Base-by-base conservation (phyloP, 2,797 vertebrate species). In the Gymnodraco acuticeps region DNA sequence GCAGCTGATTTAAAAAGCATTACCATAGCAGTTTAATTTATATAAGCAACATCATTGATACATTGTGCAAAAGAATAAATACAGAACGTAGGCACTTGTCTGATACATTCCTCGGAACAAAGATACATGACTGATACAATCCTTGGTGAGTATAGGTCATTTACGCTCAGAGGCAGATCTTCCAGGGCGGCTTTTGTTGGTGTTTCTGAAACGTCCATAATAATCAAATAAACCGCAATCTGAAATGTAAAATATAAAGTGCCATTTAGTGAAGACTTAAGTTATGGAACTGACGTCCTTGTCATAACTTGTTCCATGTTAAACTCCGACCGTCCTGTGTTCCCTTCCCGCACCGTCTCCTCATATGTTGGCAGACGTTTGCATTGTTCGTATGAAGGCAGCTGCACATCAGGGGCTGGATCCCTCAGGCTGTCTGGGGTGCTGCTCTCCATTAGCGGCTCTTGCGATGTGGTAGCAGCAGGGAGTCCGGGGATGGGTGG, bases 341-440 rank as follows among this genome's bases (percentile, higher is more conserved):
- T 50, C 10, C 51, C 75, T 1, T 80, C 80, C 59, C 75, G 70
- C 50, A 94, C 46, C 0, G 90, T 91, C 73, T 94, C 93, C 5
- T 94, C 93, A 17, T 94, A 94, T 5, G 93, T 94, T 1, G 93
- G 93, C 45, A 93, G 86, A 3, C 78, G 80, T 79, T 89, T 92
- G 77, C 90, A 90, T 2, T 92, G 87, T 0, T 94, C 92, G 33
- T 94, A 94, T 0, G 90, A 64, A 17, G 93, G 93, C 58, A 94
- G 64, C 31, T 75, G 77, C 19, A 77, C 53, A 12, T 14, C 9
- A 0, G 68, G 27, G 10, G 27, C 50, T 0, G 69, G 59, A 38
- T 77, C 77, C 56, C 31, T 3, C 20, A 48, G 42, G 16, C 54
- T 47, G 19, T 81, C 77, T 47, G 73, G 71, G 0, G 85, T 48